These are phyloP conservation scores for Callionymus lyra DNA, from an alignment of 2,113 vertebrate species.

Conservation along the genomic window DNA sequence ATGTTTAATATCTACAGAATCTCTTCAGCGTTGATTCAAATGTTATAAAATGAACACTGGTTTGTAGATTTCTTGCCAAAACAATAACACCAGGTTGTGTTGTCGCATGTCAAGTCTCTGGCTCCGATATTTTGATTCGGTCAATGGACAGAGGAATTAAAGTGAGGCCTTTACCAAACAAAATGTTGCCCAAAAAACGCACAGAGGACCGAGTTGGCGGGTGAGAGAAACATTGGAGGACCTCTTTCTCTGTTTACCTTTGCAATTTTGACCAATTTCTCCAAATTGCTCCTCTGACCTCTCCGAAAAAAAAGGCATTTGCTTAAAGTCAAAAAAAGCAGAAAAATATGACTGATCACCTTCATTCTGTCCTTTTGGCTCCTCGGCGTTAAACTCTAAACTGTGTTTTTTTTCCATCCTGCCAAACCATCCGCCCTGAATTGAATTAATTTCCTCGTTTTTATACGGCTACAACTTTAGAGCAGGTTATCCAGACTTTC, in stretches of 20 bases:
- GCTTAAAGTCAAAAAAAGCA: conserved; percentile 74
- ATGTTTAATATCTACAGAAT: too few relatives aligned
- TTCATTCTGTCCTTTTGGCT: conserved; percentile 76
- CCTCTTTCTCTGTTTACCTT: conserved; percentile 73
- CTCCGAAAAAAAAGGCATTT: conserved; percentile 70
- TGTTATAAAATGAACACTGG: too few relatives aligned
- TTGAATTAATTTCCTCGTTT: conserved; percentile 90
- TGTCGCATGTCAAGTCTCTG: conserved; percentile 31
- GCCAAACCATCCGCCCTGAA: conserved; percentile 74
- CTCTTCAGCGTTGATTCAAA: too few relatives aligned
- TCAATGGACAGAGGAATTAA: conserved; percentile 50
- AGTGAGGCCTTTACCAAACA: conserved; percentile 57
- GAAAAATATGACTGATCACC: conserved; percentile 84
- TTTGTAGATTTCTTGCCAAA: too few relatives aligned
- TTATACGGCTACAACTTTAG: conserved; percentile 65
- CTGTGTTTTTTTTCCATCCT: conserved; percentile 81
- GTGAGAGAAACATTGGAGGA: conserved; percentile 57
- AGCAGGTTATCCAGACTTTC: conserved; percentile 67
- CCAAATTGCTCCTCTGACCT: conserved; percentile 77
- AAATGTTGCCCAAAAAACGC: conserved; percentile 41
- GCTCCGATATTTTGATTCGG: conserved; percentile 37
- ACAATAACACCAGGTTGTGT: conserved; percentile 22
- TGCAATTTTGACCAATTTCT: conserved; percentile 84
- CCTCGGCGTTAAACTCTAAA: conserved; percentile 69
- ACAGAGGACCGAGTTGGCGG: conserved; percentile 37